phyloP scores from a whole-genome alignment of 2,797 vertebrate species.

The Alosa sapidissima region DNA sequence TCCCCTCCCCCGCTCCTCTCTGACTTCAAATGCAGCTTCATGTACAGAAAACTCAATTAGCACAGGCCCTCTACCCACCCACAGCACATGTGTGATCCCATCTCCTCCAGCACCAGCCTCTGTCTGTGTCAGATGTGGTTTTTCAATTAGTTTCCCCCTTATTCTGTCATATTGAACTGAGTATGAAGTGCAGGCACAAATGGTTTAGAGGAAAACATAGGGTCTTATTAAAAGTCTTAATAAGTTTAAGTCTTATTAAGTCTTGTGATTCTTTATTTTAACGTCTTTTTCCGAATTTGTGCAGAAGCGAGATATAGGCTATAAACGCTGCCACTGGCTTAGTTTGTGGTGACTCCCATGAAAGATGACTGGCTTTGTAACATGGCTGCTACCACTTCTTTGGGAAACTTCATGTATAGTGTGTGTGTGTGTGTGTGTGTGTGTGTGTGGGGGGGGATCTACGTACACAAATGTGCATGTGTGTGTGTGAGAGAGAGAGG shows the following conservation, averaged over 20 bases:
- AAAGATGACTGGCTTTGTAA: not conserved
- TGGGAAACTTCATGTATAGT: not conserved
- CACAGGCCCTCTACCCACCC: not conserved
- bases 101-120: not conserved
- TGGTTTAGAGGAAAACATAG: not conserved
- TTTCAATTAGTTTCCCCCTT: slow-evolving; percentile 4
- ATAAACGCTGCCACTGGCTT: not conserved
- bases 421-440: not conserved
- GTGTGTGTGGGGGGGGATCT: too few relatives aligned
- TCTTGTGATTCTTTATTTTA: not conserved
- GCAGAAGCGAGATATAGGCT: slow-evolving; percentile 2
- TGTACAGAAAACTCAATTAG: slow-evolving; percentile 11
- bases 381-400: not conserved
- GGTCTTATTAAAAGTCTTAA: not conserved
- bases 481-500: not conserved
- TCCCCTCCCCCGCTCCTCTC: not conserved
- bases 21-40: slow-evolving; percentile 3
- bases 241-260: not conserved
- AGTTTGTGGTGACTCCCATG: slow-evolving; percentile 7
- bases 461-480: not conserved
- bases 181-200: not conserved
- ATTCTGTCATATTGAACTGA: not conserved
- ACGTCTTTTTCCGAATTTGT: slow-evolving; percentile 6
- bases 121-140: not conserved
- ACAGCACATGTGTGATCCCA: not conserved